phyloP scores from a whole-genome alignment of 2,113 vertebrate species.

The Toxostoma redivivum region DNA sequence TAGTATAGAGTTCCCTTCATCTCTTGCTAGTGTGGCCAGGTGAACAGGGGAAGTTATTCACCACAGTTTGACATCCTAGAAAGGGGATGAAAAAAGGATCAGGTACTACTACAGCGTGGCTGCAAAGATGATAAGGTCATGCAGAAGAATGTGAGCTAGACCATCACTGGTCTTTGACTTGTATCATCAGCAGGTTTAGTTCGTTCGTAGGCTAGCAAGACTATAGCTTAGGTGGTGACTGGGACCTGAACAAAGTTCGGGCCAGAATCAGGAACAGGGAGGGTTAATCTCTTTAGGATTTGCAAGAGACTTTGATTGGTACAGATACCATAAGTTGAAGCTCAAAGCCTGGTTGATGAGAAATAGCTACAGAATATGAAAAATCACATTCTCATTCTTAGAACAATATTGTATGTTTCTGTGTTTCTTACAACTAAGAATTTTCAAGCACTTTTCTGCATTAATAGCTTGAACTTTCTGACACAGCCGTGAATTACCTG shows the following conservation, averaged over 20 bases:
- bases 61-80: not conserved
- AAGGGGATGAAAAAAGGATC: not conserved
- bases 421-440: not conserved
- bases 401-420: not conserved
- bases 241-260: not conserved
- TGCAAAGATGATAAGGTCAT: not conserved
- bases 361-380: not conserved
- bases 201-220: not conserved
- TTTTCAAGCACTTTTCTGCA: not conserved
- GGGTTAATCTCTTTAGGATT: not conserved
- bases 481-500: not conserved
- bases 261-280: not conserved
- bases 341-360: not conserved
- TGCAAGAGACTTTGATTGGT: not conserved
- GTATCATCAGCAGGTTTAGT: not conserved
- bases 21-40: not conserved
- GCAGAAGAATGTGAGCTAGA: not conserved
- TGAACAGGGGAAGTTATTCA: not conserved
- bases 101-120: not conserved
- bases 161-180: not conserved
- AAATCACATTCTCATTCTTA: not conserved
- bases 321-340: not conserved
- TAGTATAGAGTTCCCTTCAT: not conserved
- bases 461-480: not conserved
- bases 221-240: not conserved